A percentile compares a stretch with the other conserved stretches of the same genome.
phyloP scores from a whole-genome alignment of 2,797 vertebrate genomes.

The Petrocephalus sullivani region DNA sequence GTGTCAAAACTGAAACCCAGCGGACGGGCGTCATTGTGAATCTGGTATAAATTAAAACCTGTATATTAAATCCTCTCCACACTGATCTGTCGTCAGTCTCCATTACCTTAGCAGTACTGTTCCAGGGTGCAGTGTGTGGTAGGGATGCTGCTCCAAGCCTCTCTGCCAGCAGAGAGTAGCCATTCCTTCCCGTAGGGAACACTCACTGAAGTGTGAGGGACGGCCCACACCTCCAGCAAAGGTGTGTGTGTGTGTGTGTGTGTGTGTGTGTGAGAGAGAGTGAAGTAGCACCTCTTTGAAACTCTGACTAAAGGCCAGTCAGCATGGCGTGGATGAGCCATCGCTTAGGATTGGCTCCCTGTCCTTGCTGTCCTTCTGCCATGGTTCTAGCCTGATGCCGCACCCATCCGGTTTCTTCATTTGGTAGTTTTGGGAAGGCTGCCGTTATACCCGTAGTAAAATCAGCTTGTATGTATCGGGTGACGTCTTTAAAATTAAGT shows the following conservation, averaged over 20 bases:
- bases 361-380: not conserved
- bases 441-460: not conserved
- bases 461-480: not conserved
- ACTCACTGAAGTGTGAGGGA: not conserved
- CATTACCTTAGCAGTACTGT: not conserved
- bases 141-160: not conserved
- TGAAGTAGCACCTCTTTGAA: not conserved
- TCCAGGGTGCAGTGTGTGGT: not conserved
- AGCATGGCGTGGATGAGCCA: not conserved
- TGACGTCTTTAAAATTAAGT: not conserved
- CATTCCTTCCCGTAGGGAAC: not conserved
- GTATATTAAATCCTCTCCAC: not conserved
- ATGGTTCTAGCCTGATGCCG: not conserved
- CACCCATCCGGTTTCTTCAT: not conserved
- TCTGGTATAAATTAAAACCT: not conserved
- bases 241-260: too few species aligned
- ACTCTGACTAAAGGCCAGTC: not conserved
- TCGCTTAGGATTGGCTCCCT: not conserved
- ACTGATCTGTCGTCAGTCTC: not conserved
- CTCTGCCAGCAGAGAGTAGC: not conserved
- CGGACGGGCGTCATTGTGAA: not conserved
- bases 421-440: not conserved
- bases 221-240: not conserved
- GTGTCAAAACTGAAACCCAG: not conserved
- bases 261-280: too few species aligned